phyloP scores from a whole-genome alignment of 2,113 vertebrate genomes.

The Noturus placidus region DNA sequence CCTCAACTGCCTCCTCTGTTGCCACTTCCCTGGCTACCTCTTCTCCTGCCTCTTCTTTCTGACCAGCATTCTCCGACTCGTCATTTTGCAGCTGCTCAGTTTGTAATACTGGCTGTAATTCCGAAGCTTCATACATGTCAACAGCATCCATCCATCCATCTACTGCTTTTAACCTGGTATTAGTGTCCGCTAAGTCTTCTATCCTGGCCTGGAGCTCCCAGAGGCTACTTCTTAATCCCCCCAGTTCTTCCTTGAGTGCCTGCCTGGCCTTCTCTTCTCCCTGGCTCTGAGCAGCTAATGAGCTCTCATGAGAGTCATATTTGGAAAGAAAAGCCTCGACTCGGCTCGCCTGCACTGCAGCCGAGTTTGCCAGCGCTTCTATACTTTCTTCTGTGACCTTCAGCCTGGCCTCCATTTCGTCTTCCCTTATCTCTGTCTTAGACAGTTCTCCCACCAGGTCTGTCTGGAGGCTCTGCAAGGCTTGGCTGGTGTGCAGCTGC shows the following conservation, averaged over 20 bases:
- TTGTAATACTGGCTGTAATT: constrained; percentile 10
- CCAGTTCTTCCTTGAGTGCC: constrained; percentile 56
- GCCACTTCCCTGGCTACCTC: not conserved
- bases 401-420: constrained; percentile 73
- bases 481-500: constrained; percentile 61
- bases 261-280: constrained; percentile 52
- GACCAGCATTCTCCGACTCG: not conserved
- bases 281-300: constrained; percentile 64
- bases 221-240: constrained; percentile 52
- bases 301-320: constrained; percentile 69
- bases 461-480: constrained; percentile 62
- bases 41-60: not conserved
- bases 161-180: constrained; percentile 61
- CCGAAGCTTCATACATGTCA: constrained; percentile 35
- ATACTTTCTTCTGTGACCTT: constrained; percentile 73
- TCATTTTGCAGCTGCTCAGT: constrained; percentile 16
- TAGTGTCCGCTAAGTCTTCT: constrained; percentile 62
- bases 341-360: constrained; percentile 63
- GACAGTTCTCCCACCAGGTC: constrained; percentile 57
- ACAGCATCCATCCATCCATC: constrained; percentile 51
- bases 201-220: constrained; percentile 70
- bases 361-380: constrained; percentile 56
- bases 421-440: constrained; percentile 62
- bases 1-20: not conserved
- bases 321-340: constrained; percentile 72